Evolutionary conservation across 2,113 vertebrate genomes (phyloP).

Genomic region (Pyrgilauda ruficollis): DNA sequence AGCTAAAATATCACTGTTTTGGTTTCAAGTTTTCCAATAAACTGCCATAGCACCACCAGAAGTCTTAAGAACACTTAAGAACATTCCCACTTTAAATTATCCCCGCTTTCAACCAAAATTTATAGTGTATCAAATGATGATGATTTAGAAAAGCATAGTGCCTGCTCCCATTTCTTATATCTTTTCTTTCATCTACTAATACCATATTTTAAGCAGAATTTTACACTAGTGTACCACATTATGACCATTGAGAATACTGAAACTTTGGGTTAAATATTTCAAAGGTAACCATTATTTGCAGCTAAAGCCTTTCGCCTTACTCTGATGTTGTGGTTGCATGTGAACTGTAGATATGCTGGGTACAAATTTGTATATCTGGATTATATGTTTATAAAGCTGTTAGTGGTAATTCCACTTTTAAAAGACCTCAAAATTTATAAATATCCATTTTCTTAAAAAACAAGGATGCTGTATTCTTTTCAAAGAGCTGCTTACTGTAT

Average conservation of each 20-base stretch:
- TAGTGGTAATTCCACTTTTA: background rate
- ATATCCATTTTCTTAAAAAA: background rate
- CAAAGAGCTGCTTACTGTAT: background rate
- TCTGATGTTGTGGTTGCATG: background rate
- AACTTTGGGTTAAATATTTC: background rate
- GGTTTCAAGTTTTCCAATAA: background rate
- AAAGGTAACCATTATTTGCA: background rate
- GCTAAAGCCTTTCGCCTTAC: background rate
- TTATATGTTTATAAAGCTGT: background rate
- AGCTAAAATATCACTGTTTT: background rate
- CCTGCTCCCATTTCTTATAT: background rate
- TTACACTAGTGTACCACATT: background rate
- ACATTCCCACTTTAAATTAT: background rate
- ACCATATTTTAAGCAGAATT: background rate
- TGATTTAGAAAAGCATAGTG: background rate
- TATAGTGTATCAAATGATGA: background rate
- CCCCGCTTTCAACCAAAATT: accelerated
- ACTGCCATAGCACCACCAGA: background rate
- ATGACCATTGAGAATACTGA: background rate
- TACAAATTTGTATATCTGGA: background rate
- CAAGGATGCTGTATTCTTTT: background rate
- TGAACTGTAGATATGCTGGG: background rate
- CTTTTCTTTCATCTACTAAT: background rate
- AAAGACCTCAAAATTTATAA: background rate
- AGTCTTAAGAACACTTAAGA: background rate